phyloP scores from a whole-genome alignment of 2,113 vertebrate species.

The Dipodomys stephensi region DNA sequence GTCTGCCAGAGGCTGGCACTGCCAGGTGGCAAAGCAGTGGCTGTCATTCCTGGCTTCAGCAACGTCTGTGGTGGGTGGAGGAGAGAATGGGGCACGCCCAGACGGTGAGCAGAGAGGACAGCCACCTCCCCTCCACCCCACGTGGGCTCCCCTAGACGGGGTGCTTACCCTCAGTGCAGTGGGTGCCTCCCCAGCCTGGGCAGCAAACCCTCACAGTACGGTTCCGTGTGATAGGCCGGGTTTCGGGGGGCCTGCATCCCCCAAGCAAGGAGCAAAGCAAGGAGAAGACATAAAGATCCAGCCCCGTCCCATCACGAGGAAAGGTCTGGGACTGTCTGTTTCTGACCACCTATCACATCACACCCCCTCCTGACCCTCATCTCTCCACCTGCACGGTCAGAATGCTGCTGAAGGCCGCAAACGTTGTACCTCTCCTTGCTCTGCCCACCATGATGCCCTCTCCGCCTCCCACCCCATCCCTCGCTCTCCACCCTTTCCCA shows the following conservation, averaged over 20 bases:
- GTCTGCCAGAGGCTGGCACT: slow-evolving; percentile 86
- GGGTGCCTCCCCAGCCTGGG: slow-evolving; percentile 91
- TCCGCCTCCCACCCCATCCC: not conserved
- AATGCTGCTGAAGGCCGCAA: not conserved
- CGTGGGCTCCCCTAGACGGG: too few species aligned
- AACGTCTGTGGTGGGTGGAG: not conserved
- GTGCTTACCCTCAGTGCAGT: slow-evolving; percentile 89
- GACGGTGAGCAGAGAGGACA: not conserved
- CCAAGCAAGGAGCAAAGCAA: fast-evolving
- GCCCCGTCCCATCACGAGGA: not conserved
- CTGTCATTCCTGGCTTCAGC: slow-evolving; percentile 83
- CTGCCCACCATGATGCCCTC: not conserved
- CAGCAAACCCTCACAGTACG: slow-evolving; percentile 89
- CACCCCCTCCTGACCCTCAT: not conserved
- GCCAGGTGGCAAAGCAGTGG: slow-evolving; percentile 90
- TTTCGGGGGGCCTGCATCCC: slow-evolving; percentile 86
- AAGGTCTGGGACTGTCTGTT: not conserved
- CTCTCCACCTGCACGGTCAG: not conserved
- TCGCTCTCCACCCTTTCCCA: not conserved
- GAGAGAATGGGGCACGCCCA: not conserved
- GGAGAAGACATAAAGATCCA: not conserved
- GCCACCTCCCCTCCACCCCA: not conserved
- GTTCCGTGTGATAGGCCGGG: slow-evolving; percentile 84
- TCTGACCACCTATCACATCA: not conserved
- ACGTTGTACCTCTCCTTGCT: fast-evolving